Evolutionary conservation across 2,888 invertebrate genomes (phyloP).

Genomic region (Hyposoter dolosus): DNA sequence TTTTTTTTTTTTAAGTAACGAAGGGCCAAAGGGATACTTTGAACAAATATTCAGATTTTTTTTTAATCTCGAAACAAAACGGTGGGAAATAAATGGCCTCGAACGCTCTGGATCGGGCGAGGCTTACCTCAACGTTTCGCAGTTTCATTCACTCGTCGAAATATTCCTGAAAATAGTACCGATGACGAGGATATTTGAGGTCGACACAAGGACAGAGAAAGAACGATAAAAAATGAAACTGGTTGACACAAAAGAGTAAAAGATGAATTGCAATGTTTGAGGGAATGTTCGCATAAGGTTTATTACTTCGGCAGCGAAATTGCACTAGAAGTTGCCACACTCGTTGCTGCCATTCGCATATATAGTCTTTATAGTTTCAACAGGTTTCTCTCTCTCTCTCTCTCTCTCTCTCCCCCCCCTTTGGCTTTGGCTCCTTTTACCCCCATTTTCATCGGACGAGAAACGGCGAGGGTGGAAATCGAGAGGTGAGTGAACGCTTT

Average conservation of each 20-base stretch:
- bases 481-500: conserved; percentile 64
- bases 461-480: conserved; percentile 32
- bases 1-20: neutral
- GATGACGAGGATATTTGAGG: neutral
- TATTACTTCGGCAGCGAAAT: conserved; percentile 66
- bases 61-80: neutral
- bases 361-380: conserved; percentile 65
- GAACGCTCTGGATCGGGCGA: neutral
- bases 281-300: conserved; percentile 60
- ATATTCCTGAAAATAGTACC: conserved; percentile 2
- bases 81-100: neutral
- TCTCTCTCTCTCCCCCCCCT: too few species aligned
- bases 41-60: neutral
- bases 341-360: conserved; percentile 58
- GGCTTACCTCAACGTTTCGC: neutral
- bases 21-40: neutral
- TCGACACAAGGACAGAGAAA: neutral
- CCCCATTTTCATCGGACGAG: neutral
- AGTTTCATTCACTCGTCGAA: conserved; percentile 18
- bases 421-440: conserved; percentile 10
- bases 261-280: conserved; percentile 33
- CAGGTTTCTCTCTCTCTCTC: conserved; percentile 65
- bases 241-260: conserved; percentile 34
- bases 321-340: conserved; percentile 47
- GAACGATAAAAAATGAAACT: neutral